Conservation (phyloP, 92 coral and sea anemone genomes). For the Pocillopora meandrina region DNA sequence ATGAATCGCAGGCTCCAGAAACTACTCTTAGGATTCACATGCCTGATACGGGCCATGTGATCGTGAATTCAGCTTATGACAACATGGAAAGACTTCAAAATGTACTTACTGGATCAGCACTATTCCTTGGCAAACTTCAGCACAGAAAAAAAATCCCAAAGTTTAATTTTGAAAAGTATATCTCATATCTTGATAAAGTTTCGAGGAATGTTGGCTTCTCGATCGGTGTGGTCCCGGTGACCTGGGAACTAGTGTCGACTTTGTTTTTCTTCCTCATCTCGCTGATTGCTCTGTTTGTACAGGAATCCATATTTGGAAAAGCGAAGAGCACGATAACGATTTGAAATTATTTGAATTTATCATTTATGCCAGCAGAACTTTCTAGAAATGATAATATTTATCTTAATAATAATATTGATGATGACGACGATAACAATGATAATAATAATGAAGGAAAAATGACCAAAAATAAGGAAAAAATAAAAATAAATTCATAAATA, state of each 20-base stretch:
- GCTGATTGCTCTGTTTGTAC: slow-evolving; percentile 79
- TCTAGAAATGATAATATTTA: too few relatives aligned
- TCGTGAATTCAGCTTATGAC: slow-evolving; percentile 1
- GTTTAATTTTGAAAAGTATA: slow-evolving; percentile 81
- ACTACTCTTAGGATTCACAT: slow-evolving; percentile 34
- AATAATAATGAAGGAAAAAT: too few relatives aligned
- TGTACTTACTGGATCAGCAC: slow-evolving; percentile 58
- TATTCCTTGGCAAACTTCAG: slow-evolving; percentile 67
- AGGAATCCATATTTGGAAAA: slow-evolving; percentile 89
- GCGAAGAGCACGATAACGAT: slow-evolving; percentile 42
- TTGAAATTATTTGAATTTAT: neutral
- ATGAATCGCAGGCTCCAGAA: slow-evolving; percentile 7
- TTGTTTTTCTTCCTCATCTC: slow-evolving; percentile 79
- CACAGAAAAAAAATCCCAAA: slow-evolving; percentile 39
- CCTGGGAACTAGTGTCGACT: slow-evolving; percentile 88
- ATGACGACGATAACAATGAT: too few relatives aligned
- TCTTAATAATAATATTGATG: too few relatives aligned
- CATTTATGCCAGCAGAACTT: neutral
- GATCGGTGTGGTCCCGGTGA: slow-evolving; percentile 66
- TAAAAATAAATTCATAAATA: too few relatives aligned
- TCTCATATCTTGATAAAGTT: slow-evolving; percentile 74
- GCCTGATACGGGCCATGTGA: slow-evolving; percentile 52
- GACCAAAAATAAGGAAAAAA: too few relatives aligned
- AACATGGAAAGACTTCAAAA: slow-evolving; percentile 29
- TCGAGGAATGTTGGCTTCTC: slow-evolving; percentile 76